Evolutionary conservation across 2,888 invertebrate genomes (phyloP).

Genomic region (Pecten maximus): DNA sequence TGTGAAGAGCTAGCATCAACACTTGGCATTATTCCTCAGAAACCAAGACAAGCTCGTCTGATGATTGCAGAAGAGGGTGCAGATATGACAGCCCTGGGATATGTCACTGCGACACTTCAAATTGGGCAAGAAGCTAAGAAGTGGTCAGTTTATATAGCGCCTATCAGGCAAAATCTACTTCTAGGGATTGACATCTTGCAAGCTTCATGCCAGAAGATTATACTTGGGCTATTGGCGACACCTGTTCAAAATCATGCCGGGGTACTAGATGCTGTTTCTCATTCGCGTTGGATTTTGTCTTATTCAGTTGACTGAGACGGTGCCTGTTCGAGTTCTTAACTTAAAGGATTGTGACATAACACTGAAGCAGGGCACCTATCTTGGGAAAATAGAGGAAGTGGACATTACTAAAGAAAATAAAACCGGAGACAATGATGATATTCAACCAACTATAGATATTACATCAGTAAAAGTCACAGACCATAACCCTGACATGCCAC

Average conservation of each 20-base stretch:
- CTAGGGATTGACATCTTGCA: conserved; percentile 14
- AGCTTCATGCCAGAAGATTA: not conserved
- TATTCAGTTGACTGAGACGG: not conserved
- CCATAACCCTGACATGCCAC: too few species aligned
- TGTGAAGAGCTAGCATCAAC: not conserved
- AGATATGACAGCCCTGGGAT: not conserved
- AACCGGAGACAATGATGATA: too few species aligned
- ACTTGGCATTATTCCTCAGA: not conserved
- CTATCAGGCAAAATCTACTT: not conserved
- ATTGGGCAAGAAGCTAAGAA: not conserved
- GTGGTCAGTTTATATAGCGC: not conserved
- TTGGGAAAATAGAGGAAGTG: not conserved
- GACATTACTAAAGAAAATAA: not conserved
- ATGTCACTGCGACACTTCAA: not conserved
- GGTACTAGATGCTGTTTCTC: not conserved
- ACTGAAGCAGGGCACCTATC: not conserved
- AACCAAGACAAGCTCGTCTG: not conserved
- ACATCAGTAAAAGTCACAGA: too few species aligned
- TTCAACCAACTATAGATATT: too few species aligned
- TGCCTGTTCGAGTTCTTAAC: not conserved
- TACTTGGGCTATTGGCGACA: not conserved
- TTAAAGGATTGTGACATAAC: not conserved
- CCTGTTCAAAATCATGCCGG: not conserved
- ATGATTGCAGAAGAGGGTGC: not conserved
- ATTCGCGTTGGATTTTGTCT: not conserved